Conservation (phyloP, 2,888 invertebrate genomes). For the Scaptomyza caliginosa region DNA sequence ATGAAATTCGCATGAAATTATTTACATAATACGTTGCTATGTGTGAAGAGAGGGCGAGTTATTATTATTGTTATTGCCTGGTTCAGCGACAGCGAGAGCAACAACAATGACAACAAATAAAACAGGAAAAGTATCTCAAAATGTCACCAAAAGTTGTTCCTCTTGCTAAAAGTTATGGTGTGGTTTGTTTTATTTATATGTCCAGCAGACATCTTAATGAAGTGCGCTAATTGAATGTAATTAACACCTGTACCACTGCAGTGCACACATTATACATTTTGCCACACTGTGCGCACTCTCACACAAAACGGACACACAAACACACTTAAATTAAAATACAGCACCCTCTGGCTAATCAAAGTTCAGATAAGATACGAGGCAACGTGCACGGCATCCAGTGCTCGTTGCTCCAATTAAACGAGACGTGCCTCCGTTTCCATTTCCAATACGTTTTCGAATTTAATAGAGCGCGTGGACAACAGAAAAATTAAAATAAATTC, state of each 20-base stretch:
- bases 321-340: conserved; percentile 13
- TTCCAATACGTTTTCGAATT: conserved; percentile 14
- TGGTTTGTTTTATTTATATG: conserved; percentile 24
- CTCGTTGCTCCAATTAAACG: conserved; percentile 50
- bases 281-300: not conserved
- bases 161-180: conserved; percentile 9
- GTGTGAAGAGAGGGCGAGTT: not conserved
- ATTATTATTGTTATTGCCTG: conserved; percentile 6
- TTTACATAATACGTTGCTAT: conserved; percentile 35
- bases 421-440: conserved; percentile 70
- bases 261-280: conserved; percentile 16
- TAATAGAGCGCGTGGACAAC: conserved; percentile 52
- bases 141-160: not conserved
- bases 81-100: conserved; percentile 23
- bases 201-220: conserved; percentile 66
- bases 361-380: conserved; percentile 62
- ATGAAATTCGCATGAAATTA: conserved; percentile 39
- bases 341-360: conserved; percentile 26
- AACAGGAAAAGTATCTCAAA: conserved; percentile 38
- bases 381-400: conserved; percentile 56
- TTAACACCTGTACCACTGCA: conserved; percentile 50
- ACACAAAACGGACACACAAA: not conserved
- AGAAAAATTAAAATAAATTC: conserved; percentile 70
- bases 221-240: conserved; percentile 56
- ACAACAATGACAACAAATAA: not conserved